Evolutionary conservation across 2,113 vertebrate genomes (phyloP), one percentile per base, ranked within the genome.

Genomic region (Peucedramus taeniatus): DNA sequence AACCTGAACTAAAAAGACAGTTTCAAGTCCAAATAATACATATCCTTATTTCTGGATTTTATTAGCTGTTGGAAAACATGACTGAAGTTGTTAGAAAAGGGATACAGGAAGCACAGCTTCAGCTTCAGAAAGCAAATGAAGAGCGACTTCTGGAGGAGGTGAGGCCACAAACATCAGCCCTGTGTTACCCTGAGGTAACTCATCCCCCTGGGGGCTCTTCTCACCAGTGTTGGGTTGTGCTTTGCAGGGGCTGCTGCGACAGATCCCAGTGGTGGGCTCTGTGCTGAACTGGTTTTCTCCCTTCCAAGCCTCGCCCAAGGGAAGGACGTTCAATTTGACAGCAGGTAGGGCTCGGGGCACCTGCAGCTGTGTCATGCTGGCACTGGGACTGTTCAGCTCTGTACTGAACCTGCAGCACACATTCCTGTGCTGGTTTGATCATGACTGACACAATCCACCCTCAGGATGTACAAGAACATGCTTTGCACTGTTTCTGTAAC

Each of bases 221-320:
- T 77, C 47, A 51, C 11, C 59, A 11, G 2, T 56, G 42, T 49
- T 26, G 66, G 21, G 0, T 11, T 80, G 75, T 93, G 4, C 93
- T 61, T 97, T 85, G 11, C 90, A 99, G 99, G 99, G 99, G 13
- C 97, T 99, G 94, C 96, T 99, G 61, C 98, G 99, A 13, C 99
- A 99, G 96, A 98, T 99, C 90, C 99, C 99, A 3, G 96, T 99
- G 5, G 98, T 99, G 6, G 98, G 99, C 63, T 99, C 99, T 2
- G 97, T 99, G 91, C 97, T 99, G 28, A 99, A 99, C 96, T 99
- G 99, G 99, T 99, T 99, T 84, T 99, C 99, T 97, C 99, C 99
- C 0, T 98, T 99, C 79, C 98, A 99, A 86, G 98, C 98, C 65
- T 98, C 98, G 13, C 90, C 99, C 5, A 99, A 99, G 91, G 99